These are phyloP conservation scores for Melipona beecheii DNA, from an alignment of 2,888 invertebrate species.

Conservation along the genomic window DNA sequence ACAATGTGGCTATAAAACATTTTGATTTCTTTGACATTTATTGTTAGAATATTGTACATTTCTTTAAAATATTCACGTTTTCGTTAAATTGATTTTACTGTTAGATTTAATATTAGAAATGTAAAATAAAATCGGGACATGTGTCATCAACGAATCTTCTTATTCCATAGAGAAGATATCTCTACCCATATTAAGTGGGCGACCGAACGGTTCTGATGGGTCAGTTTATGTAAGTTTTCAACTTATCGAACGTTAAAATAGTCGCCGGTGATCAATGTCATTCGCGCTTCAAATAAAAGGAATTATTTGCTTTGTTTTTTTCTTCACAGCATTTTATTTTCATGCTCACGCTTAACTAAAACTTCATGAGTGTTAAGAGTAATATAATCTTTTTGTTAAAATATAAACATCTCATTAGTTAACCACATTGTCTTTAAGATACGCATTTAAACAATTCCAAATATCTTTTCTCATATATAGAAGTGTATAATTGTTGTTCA, in stretches of 20 bases:
- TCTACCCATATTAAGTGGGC: conserved; percentile 80
- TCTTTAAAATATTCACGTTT: neutral
- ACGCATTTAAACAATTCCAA: conserved; percentile 24
- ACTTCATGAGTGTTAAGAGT: conserved; percentile 64
- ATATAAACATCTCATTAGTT: conserved; percentile 64
- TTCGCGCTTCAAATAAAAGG: conserved; percentile 59
- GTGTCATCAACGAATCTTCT: conserved; percentile 77
- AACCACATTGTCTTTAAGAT: conserved; percentile 76
- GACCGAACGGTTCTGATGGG: conserved; percentile 79
- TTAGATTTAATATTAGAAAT: conserved; percentile 38
- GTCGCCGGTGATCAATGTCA: conserved; percentile 61
- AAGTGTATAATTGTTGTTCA: conserved; percentile 7
- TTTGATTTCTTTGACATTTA: conserved; percentile 20
- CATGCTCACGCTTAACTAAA: conserved; percentile 76
- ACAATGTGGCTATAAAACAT: conserved; percentile 71
- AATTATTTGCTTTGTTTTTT: conserved; percentile 66
- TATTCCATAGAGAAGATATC: conserved; percentile 82
- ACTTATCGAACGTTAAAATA: conserved; percentile 69
- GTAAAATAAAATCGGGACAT: conserved; percentile 45
- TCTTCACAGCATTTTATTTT: conserved; percentile 65
- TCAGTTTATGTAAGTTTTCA: conserved; percentile 80
- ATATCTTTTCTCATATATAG: conserved; percentile 11
- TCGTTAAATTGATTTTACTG: conserved; percentile 24
- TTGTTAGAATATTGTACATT: neutral
- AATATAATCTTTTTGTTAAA: conserved; percentile 52